phyloP scores from a whole-genome alignment of 2,888 invertebrate genomes.

The Kuschelorhynchus macadamiae region DNA sequence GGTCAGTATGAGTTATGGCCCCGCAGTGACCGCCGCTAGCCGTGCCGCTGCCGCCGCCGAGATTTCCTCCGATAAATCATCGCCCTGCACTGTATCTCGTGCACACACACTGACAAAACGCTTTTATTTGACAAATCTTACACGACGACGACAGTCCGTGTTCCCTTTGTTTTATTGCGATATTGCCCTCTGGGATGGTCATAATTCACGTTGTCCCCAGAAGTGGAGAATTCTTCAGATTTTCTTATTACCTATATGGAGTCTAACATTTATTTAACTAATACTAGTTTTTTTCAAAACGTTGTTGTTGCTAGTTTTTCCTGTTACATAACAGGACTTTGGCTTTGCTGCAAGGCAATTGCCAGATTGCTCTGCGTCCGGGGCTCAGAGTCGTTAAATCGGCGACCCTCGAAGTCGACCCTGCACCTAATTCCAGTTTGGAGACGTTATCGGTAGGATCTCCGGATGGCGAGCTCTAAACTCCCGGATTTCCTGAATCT shows the following conservation, averaged over 20 bases:
- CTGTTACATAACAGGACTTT: too few species aligned
- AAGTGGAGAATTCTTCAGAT: constrained; percentile 18
- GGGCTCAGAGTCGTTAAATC: too few species aligned
- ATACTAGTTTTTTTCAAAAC: neutral
- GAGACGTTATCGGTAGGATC: too few species aligned
- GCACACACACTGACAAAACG: constrained; percentile 55
- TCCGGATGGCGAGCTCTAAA: too few species aligned
- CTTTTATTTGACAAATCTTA: constrained; percentile 59
- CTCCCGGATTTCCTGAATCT: too few species aligned
- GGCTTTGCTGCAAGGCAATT: too few species aligned
- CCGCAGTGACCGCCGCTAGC: constrained; percentile 54
- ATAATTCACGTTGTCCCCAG: constrained; percentile 18
- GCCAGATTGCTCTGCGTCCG: too few species aligned
- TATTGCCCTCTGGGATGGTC: constrained; percentile 24
- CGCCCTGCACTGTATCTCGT: constrained; percentile 52
- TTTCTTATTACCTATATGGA: neutral
- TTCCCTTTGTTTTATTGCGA: constrained; percentile 48
- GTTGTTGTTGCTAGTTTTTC: too few species aligned
- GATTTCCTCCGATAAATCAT: constrained; percentile 58
- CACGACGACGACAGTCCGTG: constrained; percentile 49
- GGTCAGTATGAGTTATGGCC: constrained; percentile 54
- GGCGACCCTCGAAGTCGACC: too few species aligned
- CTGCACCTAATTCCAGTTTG: too few species aligned
- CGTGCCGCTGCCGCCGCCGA: constrained; percentile 53
- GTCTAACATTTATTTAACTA: neutral